Conservation (phyloP, 2,888 invertebrate genomes). For the Netelia fuscicornis region DNA sequence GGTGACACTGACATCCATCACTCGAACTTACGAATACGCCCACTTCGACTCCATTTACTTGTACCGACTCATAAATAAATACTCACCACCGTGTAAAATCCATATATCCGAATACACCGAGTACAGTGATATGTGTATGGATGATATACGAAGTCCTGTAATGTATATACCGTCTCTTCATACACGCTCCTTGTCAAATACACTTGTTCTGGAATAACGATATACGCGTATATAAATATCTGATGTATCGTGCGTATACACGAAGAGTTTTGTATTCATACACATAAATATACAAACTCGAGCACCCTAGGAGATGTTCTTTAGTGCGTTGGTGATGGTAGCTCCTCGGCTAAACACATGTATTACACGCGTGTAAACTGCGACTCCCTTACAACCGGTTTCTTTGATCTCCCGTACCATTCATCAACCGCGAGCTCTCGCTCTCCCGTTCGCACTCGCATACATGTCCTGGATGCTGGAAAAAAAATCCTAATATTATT, state of each 20-base stretch:
- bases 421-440: conserved; percentile 81
- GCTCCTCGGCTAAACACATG: conserved; percentile 79
- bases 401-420: conserved; percentile 83
- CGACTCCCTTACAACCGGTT: conserved; percentile 78
- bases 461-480: background rate
- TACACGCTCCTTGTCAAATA: conserved; percentile 11
- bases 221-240: conserved; percentile 1
- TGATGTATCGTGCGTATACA: conserved; percentile 2
- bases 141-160: background rate
- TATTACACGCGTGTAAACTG: conserved; percentile 84
- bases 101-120: background rate
- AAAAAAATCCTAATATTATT: conserved; percentile 47
- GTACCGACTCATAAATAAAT: conserved; percentile 37
- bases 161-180: background rate
- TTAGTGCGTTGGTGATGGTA: conserved; percentile 38
- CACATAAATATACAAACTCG: conserved; percentile 12
- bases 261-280: conserved; percentile 19
- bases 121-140: background rate
- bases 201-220: conserved; percentile 20
- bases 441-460: conserved; percentile 20
- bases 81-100: conserved; percentile 3
- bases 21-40: conserved; percentile 66
- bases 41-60: conserved; percentile 55
- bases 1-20: conserved; percentile 84
- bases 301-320: background rate